Evolutionary conservation across 2,797 vertebrate genomes (phyloP).

Genomic region (Sebastolobus altivelis): DNA sequence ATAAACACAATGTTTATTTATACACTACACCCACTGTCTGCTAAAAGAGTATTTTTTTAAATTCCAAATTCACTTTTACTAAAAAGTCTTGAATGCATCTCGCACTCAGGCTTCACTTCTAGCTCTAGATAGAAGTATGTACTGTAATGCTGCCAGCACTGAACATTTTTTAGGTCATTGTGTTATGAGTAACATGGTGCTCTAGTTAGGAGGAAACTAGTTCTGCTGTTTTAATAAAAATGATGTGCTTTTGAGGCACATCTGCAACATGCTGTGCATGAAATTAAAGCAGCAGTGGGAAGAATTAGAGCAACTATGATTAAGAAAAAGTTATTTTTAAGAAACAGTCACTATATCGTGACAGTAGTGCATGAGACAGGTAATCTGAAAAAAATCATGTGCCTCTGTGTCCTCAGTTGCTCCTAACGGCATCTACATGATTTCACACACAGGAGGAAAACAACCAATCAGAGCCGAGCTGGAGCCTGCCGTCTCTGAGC

Average conservation of each 20-base stretch:
- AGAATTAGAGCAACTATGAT: too few species aligned
- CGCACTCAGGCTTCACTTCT: conserved; percentile 1
- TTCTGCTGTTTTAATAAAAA: conserved; percentile 28
- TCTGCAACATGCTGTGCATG: not conserved
- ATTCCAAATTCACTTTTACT: not conserved
- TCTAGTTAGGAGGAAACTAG: conserved; percentile 45
- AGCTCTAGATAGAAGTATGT: conserved; percentile 13
- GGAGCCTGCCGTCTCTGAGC: too few species aligned
- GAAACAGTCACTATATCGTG: too few species aligned
- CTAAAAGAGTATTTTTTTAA: not conserved
- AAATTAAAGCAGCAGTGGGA: too few species aligned
- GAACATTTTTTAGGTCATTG: conserved; percentile 57
- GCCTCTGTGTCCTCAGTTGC: too few species aligned
- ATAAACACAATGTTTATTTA: conserved; percentile 39
- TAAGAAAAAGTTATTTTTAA: too few species aligned
- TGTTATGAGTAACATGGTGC: conserved; percentile 45
- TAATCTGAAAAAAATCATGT: too few species aligned
- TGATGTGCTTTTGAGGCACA: conserved; percentile 29
- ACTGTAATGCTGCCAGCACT: conserved; percentile 23
- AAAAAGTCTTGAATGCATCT: conserved; percentile 3
- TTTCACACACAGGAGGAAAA: too few species aligned
- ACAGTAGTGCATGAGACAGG: too few species aligned
- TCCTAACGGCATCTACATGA: too few species aligned
- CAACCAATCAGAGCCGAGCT: too few species aligned
- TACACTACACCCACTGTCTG: not conserved